phyloP scores from a whole-genome alignment of 2,888 invertebrate species.

The Syritta pipiens region DNA sequence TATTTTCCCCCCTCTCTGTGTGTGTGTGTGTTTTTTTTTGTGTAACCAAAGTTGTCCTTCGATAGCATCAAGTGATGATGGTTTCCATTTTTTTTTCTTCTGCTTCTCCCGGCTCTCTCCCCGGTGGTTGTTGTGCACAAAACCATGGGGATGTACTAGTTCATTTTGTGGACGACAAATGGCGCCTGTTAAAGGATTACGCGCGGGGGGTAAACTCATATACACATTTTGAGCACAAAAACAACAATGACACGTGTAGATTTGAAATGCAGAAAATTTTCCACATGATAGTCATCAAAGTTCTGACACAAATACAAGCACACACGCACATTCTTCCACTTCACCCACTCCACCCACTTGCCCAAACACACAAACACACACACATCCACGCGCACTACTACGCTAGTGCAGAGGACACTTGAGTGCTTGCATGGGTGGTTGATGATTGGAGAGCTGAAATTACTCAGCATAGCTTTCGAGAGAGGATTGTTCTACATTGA shows the following conservation, averaged over 20 bases:
- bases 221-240: neutral
- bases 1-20: no score
- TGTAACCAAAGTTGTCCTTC: slow-evolving; percentile 15
- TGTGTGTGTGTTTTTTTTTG: no score
- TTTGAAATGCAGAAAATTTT: slow-evolving; percentile 56
- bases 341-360: neutral
- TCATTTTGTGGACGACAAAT: slow-evolving; percentile 9
- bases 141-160: neutral
- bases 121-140: no score
- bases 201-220: neutral
- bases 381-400: neutral
- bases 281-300: slow-evolving; percentile 58
- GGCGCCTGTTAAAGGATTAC: slow-evolving; percentile 20
- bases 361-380: neutral
- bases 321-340: neutral
- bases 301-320: slow-evolving; percentile 16
- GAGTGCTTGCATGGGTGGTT: slow-evolving; percentile 56
- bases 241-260: slow-evolving; percentile 41
- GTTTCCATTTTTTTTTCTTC: neutral
- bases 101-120: neutral
- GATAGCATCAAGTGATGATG: slow-evolving; percentile 10
- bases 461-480: slow-evolving; percentile 55
- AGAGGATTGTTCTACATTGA: slow-evolving; percentile 56
- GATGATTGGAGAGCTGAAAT: slow-evolving; percentile 59
- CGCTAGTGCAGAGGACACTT: slow-evolving; percentile 25